Evolutionary conservation across 2,888 invertebrate genomes (phyloP).

Genomic region (Drosophila lutescens): DNA sequence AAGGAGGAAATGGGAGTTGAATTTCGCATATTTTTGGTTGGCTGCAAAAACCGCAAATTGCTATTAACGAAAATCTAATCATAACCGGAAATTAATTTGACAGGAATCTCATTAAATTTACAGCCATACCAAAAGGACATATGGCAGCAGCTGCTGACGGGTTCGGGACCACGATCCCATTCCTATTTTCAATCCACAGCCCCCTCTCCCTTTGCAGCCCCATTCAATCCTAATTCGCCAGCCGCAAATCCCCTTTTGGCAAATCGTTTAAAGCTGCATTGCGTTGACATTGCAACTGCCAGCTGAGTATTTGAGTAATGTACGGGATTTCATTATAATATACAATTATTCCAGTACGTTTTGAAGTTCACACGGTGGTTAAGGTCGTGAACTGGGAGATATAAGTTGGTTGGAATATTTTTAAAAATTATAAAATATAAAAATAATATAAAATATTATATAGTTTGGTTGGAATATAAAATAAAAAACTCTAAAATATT

Average conservation of each 20-base stretch:
- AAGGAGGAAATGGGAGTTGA: not conserved
- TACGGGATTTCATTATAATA: constrained; percentile 76
- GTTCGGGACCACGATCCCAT: not conserved
- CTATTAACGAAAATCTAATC: constrained; percentile 85
- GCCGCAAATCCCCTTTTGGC: constrained; percentile 22
- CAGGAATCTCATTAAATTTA: constrained; percentile 85
- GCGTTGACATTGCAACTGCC: constrained; percentile 67
- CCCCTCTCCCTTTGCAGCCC: not conserved
- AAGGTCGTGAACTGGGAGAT: not conserved
- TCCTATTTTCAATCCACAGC: not conserved
- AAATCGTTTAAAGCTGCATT: constrained; percentile 71
- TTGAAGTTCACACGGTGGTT: constrained; percentile 2
- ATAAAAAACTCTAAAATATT: too few species aligned
- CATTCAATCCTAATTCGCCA: constrained; percentile 6
- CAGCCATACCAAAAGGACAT: constrained; percentile 61
- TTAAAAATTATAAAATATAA: too few species aligned
- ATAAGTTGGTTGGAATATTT: too few species aligned
- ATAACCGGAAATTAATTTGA: constrained; percentile 85
- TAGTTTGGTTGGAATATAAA: too few species aligned
- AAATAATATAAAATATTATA: too few species aligned
- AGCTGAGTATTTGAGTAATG: constrained; percentile 76
- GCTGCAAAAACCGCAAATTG: constrained; percentile 83
- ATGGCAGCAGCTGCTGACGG: constrained; percentile 47
- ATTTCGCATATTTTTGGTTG: constrained; percentile 57
- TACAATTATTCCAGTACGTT: constrained; percentile 63